phyloP scores from a whole-genome alignment of 2,888 invertebrate species.

The Tetragonula carbonaria region DNA sequence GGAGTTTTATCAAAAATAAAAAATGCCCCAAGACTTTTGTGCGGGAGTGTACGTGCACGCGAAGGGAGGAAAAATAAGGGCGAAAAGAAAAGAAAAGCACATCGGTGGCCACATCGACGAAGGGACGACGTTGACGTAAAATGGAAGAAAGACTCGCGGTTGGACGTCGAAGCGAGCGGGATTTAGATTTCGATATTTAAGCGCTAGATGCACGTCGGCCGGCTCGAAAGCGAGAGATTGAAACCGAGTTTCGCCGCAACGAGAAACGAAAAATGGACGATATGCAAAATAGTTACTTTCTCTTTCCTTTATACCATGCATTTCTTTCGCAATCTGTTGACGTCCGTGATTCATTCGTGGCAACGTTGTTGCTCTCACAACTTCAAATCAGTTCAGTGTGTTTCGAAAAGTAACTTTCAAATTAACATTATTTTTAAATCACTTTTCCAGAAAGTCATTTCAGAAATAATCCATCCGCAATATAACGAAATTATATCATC shows the following conservation, averaged over 20 bases:
- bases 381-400: too few relatives aligned
- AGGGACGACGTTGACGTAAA: not conserved
- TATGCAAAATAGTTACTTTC: not conserved
- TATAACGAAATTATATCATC: too few relatives aligned
- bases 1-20: too few relatives aligned
- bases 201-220: not conserved
- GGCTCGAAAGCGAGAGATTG: not conserved
- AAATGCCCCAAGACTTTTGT: too few relatives aligned
- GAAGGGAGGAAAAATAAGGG: not conserved
- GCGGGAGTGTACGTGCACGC: not conserved
- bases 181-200: constrained; percentile 45
- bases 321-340: too few relatives aligned
- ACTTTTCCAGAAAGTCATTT: not conserved
- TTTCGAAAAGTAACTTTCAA: too few relatives aligned
- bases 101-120: not conserved
- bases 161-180: not conserved
- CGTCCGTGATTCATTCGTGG: not conserved
- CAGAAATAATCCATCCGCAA: too few relatives aligned
- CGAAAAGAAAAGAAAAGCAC: not conserved
- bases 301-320: not conserved
- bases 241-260: not conserved
- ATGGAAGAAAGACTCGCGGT: not conserved
- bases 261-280: constrained; percentile 3
- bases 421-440: not conserved
- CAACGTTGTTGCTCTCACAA: not conserved